Percentiles rank a stretch among this genome's conserved stretches.
Evolutionary conservation across 2,797 vertebrate genomes (phyloP).

Genomic region (Pseudochirops cupreus): DNA sequence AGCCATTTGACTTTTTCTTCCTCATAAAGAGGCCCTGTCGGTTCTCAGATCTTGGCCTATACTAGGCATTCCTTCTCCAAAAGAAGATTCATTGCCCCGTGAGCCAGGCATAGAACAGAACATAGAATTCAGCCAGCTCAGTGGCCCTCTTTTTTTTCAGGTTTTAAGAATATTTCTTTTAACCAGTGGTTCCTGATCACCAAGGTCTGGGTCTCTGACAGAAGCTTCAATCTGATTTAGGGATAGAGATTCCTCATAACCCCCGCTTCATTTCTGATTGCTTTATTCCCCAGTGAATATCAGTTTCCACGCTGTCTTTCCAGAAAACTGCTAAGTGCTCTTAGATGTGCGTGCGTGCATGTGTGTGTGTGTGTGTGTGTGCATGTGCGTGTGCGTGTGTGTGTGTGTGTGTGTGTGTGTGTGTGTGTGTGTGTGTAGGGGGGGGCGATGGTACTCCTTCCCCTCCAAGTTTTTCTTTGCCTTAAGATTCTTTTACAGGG

Average conservation of each 20-base stretch:
- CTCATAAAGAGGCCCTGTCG: background rate
- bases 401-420: too few species aligned
- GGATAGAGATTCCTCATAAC: background rate
- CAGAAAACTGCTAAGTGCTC: background rate
- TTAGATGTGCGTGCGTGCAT: too few species aligned
- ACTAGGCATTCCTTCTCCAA: background rate
- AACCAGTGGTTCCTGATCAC: background rate
- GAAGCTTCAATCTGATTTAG: background rate
- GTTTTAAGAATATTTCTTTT: background rate
- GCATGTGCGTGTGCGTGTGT: too few species aligned
- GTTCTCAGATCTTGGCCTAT: background rate
- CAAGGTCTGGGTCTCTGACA: background rate
- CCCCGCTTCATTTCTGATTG: accelerated
- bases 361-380: too few species aligned
- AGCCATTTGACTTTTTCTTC: background rate
- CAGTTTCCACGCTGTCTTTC: background rate
- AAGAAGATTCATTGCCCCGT: background rate
- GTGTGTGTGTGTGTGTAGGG: too few species aligned
- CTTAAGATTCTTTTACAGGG: background rate
- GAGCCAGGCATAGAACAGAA: background rate
- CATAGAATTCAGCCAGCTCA: background rate
- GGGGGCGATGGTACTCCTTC: too few species aligned
- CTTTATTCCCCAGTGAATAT: background rate
- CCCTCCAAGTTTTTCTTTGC: background rate
- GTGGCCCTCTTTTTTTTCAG: background rate